These are phyloP conservation scores for Bombus huntii DNA, from an alignment of 1,140 invertebrate species.

Conservation along the genomic window DNA sequence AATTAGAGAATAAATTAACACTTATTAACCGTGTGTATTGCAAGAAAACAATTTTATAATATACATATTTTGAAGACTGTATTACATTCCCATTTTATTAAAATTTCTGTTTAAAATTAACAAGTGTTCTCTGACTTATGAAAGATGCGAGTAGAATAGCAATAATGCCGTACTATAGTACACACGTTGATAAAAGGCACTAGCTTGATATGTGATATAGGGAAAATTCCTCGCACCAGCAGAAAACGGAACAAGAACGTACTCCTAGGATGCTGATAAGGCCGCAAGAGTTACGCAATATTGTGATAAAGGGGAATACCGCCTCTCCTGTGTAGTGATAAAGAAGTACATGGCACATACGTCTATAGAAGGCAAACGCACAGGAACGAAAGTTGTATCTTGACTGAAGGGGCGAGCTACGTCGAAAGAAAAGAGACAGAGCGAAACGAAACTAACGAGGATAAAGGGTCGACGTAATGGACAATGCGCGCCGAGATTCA, in stretches of 20 bases:
- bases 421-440: neutral
- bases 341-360: constrained; percentile 53
- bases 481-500: constrained; percentile 11
- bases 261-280: constrained; percentile 69
- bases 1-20: no score
- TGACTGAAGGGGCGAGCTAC: constrained; percentile 4
- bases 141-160: no score
- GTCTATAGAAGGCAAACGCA: neutral
- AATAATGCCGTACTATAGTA: no score
- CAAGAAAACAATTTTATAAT: no score
- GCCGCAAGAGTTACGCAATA: constrained; percentile 68
- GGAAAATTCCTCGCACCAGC: neutral
- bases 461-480: constrained; percentile 58
- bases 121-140: no score
- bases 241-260: constrained; percentile 22
- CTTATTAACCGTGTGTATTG: no score
- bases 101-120: no score
- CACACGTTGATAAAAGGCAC: neutral
- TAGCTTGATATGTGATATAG: neutral
- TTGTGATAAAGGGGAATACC: constrained; percentile 73
- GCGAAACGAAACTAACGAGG: constrained; percentile 59
- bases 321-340: constrained; percentile 65
- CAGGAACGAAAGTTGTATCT: constrained; percentile 12
- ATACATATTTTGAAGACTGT: no score
- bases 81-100: no score